These are phyloP conservation scores for Labia minor DNA, from an alignment of 2,888 invertebrate species.

Conservation along the genomic window DNA sequence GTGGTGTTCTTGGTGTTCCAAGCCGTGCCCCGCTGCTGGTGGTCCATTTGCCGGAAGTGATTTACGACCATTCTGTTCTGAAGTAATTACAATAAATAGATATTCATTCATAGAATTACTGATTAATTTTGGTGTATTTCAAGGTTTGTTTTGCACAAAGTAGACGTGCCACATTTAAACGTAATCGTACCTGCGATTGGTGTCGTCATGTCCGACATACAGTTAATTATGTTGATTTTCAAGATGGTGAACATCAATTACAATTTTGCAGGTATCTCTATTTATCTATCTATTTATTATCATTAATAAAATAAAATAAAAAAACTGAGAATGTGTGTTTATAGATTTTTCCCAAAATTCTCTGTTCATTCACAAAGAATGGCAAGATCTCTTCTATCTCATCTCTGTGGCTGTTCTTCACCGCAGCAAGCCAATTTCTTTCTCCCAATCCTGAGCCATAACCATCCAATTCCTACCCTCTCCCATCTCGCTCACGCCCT, in stretches of 20 bases:
- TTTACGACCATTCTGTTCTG: neutral
- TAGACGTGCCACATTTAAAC: constrained; percentile 77
- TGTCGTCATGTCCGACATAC: constrained; percentile 82
- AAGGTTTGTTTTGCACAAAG: constrained; percentile 86
- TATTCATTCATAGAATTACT: too few species aligned
- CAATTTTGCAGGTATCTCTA: constrained; percentile 53
- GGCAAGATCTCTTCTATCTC: neutral
- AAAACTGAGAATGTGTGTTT: too few species aligned
- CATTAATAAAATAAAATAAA: neutral
- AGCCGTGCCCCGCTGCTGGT: neutral
- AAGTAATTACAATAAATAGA: too few species aligned
- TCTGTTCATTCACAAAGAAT: too few species aligned
- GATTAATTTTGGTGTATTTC: too few species aligned
- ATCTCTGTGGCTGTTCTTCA: neutral
- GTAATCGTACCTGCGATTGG: constrained; percentile 88
- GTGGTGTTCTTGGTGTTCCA: neutral
- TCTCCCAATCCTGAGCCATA: too few species aligned
- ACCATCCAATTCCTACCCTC: too few species aligned
- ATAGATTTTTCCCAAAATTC: neutral
- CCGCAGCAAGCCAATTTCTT: too few species aligned
- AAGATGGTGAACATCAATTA: constrained; percentile 81
- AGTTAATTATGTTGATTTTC: constrained; percentile 81
- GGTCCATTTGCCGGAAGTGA: neutral
- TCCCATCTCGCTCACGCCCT: too few species aligned
- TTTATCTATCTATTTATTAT: neutral